Percentiles rank a stretch among this genome's conserved stretches.
These are phyloP conservation scores for Andrena dorsata DNA, from an alignment of 2,888 invertebrate species.

Conservation along the genomic window DNA sequence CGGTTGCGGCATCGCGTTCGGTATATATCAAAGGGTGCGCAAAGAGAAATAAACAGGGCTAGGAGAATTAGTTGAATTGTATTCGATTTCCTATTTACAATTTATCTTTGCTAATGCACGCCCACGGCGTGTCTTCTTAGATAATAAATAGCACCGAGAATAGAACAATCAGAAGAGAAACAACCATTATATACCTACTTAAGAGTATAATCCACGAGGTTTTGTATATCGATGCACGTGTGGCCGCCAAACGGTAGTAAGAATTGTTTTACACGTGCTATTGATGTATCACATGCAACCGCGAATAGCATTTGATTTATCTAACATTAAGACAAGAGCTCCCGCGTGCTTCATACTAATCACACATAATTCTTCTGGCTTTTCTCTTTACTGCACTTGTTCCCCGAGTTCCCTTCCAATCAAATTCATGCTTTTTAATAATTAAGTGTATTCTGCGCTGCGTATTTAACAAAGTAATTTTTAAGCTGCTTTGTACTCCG, in stretches of 20 bases:
- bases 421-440: slow-evolving; percentile 24
- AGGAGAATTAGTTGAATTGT: slow-evolving; percentile 45
- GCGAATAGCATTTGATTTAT: slow-evolving; percentile 30
- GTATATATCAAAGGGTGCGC: slow-evolving; percentile 5
- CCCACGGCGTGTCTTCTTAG: slow-evolving; percentile 32
- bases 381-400: slow-evolving; percentile 28
- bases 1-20: neutral
- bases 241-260: slow-evolving; percentile 7
- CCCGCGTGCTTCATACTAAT: slow-evolving; percentile 14
- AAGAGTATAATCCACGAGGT: slow-evolving; percentile 18
- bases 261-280: neutral
- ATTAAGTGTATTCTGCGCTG: slow-evolving; percentile 14
- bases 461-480: slow-evolving; percentile 40
- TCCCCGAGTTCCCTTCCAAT: slow-evolving; percentile 28
- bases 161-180: slow-evolving; percentile 49
- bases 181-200: slow-evolving; percentile 29
- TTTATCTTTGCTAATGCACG: slow-evolving; percentile 42
- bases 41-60: slow-evolving; percentile 29
- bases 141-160: slow-evolving; percentile 52
- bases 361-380: neutral
- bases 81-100: slow-evolving; percentile 62
- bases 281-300: slow-evolving; percentile 23
- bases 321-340: slow-evolving; percentile 50
- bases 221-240: slow-evolving; percentile 5
- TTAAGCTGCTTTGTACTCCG: slow-evolving; percentile 54